Evolutionary conservation across 1,140 invertebrate species (phyloP).

Genomic region (Atopsyche davidsoni): DNA sequence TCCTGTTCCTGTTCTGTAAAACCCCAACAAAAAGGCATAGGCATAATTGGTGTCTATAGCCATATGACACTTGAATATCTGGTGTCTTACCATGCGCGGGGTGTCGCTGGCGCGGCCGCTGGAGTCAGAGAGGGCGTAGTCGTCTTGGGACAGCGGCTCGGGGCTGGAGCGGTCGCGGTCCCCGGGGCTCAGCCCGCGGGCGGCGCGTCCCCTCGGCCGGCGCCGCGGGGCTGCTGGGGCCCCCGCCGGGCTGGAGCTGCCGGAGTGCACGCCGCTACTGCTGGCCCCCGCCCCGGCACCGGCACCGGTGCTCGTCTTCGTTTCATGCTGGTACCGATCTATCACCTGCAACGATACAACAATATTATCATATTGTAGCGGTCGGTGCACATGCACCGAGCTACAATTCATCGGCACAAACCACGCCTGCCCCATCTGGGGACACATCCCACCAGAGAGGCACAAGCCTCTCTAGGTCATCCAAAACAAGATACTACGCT

Average conservation of each 20-base stretch:
- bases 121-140: conserved; percentile 35
- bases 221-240: conserved; percentile 34
- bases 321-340: conserved; percentile 44
- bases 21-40: no score
- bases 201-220: conserved; percentile 34
- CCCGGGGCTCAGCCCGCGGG: not conserved
- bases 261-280: conserved; percentile 48
- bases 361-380: no score
- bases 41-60: no score
- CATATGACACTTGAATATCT: no score
- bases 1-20: no score
- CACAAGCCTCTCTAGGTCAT: no score
- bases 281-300: no score
- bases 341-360: conserved; percentile 48
- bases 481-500: no score
- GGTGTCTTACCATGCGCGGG: conserved; percentile 4
- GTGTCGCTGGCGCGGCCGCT: conserved; percentile 25
- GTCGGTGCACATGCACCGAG: no score
- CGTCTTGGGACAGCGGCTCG: conserved; percentile 40
- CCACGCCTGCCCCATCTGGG: no score
- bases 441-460: no score
- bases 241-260: conserved; percentile 43
- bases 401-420: no score
- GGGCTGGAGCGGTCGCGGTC: conserved; percentile 29
- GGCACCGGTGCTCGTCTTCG: conserved; percentile 36